Percentiles rank a stretch among this genome's conserved stretches.
These are phyloP conservation scores for Anas acuta DNA, from an alignment of 2,797 vertebrate genomes.

Conservation along the genomic window DNA sequence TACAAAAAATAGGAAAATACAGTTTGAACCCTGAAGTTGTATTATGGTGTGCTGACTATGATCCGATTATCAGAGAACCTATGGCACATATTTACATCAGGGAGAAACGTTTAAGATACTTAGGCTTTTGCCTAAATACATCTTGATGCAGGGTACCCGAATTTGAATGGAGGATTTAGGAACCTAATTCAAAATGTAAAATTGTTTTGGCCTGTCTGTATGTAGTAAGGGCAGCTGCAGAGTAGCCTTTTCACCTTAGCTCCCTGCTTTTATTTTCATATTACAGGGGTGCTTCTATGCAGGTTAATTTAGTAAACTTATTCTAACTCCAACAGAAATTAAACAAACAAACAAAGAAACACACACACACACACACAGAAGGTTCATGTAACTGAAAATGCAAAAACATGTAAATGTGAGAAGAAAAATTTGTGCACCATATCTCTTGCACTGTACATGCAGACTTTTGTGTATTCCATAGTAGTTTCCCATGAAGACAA, in stretches of 20 bases:
- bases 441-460: background rate
- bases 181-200: background rate
- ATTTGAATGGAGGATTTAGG: background rate
- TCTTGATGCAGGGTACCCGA: background rate
- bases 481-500: background rate
- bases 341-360: too few relatives aligned
- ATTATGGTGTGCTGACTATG: background rate
- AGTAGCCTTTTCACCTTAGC: background rate
- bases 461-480: background rate
- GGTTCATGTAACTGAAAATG: background rate
- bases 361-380: background rate
- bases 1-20: background rate
- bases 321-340: background rate
- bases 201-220: background rate
- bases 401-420: background rate
- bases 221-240: background rate
- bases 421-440: background rate
- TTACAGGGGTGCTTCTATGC: background rate
- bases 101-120: background rate
- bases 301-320: background rate
- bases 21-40: background rate
- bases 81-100: background rate
- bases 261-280: background rate
- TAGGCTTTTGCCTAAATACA: background rate
- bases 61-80: background rate